Percentiles rank a stretch among this genome's conserved stretches.
These are phyloP conservation scores for Coenonympha glycerion DNA, from an alignment of 2,888 invertebrate species.

Conservation along the genomic window DNA sequence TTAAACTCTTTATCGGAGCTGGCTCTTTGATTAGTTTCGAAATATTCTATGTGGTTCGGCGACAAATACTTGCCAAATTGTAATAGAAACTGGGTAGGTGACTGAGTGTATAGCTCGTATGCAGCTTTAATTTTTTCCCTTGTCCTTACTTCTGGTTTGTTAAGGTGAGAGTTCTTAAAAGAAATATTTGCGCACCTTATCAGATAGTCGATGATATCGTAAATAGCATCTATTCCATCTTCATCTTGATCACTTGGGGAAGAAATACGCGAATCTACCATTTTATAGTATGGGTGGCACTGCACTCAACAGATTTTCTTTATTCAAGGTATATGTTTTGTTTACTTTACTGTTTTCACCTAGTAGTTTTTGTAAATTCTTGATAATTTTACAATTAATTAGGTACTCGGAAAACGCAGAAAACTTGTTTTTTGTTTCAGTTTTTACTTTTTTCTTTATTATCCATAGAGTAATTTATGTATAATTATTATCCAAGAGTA, in stretches of 20 bases:
- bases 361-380: too few relatives aligned
- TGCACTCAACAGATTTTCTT: too few relatives aligned
- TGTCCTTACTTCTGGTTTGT: slow-evolving; percentile 82
- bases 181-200: slow-evolving; percentile 77
- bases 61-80: slow-evolving; percentile 85
- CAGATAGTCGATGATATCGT: slow-evolving; percentile 78
- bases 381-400: too few relatives aligned
- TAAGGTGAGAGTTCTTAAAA: slow-evolving; percentile 89
- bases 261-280: slow-evolving; percentile 10
- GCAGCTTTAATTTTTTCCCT: slow-evolving; percentile 84
- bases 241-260: slow-evolving; percentile 30
- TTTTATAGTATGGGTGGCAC: too few relatives aligned
- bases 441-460: too few relatives aligned
- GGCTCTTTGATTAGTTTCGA: slow-evolving; percentile 60
- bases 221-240: slow-evolving; percentile 51
- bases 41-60: slow-evolving; percentile 81
- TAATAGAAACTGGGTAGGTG: slow-evolving; percentile 81
- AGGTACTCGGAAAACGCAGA: too few relatives aligned
- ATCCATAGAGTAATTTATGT: too few relatives aligned
- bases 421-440: too few relatives aligned
- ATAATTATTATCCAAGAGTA: too few relatives aligned
- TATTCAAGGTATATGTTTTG: too few relatives aligned
- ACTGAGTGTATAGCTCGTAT: slow-evolving; percentile 77
- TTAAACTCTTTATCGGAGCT: slow-evolving; percentile 65
- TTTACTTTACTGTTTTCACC: too few relatives aligned